A percentile compares a stretch with the other conserved stretches of the same genome.
Evolutionary conservation across 2,797 vertebrate genomes (phyloP).

Genomic region (Yasuhikotakia modesta): DNA sequence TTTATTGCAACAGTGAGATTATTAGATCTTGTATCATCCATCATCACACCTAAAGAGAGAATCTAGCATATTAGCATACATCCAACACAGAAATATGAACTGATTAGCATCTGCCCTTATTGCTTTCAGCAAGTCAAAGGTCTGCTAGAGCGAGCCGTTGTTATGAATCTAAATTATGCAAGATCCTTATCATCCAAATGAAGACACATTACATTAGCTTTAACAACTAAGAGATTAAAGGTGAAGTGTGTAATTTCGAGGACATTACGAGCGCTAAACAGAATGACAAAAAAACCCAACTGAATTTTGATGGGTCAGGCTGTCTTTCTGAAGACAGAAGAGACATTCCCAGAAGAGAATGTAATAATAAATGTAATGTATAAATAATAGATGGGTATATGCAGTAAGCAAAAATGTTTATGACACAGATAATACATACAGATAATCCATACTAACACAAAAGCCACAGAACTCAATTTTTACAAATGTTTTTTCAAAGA

Average conservation of each 20-base stretch:
- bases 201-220: slow-evolving; percentile 10
- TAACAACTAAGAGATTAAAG: slow-evolving; percentile 15
- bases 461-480: no score
- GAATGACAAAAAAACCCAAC: neutral
- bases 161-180: slow-evolving; percentile 25
- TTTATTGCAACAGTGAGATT: slow-evolving; percentile 37
- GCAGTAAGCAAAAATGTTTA: no score
- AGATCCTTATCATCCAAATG: slow-evolving; percentile 20
- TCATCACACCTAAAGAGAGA: slow-evolving; percentile 36
- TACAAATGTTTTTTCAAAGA: no score
- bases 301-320: neutral
- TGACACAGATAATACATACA: no score
- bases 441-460: no score
- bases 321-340: no score
- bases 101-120: slow-evolving; percentile 42
- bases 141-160: neutral
- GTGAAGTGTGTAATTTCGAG: slow-evolving; percentile 30
- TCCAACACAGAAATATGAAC: slow-evolving; percentile 42
- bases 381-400: no score
- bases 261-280: neutral
- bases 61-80: slow-evolving; percentile 43
- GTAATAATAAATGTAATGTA: no score
- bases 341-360: no score
- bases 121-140: slow-evolving; percentile 44
- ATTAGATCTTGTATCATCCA: slow-evolving; percentile 41